Conservation (phyloP, 2,113 vertebrate species). For the Puntigrus tetrazona region DNA sequence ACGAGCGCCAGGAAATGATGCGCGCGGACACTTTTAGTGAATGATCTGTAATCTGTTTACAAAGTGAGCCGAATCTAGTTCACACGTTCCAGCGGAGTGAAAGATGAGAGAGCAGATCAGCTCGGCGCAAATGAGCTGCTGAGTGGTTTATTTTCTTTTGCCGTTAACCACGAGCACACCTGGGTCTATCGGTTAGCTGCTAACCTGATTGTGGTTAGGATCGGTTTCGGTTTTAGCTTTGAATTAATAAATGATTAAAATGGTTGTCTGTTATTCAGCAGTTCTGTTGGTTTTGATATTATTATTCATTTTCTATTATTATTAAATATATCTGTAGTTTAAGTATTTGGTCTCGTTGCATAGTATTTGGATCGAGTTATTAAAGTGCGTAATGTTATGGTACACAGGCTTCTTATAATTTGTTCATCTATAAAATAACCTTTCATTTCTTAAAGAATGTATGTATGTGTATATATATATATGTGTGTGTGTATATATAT, state of each 20-base stretch:
- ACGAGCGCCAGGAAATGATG: not conserved
- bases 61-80: not conserved
- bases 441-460: too few species aligned
- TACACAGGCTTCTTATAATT: too few species aligned
- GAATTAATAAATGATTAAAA: too few species aligned
- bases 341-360: too few species aligned
- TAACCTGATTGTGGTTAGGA: not conserved
- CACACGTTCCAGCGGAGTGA: not conserved
- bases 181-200: not conserved
- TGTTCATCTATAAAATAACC: too few species aligned
- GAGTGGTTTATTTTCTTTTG: too few species aligned
- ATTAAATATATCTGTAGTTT: too few species aligned
- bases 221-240: not conserved
- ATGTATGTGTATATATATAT: too few species aligned
- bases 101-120: not conserved
- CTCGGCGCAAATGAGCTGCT: not conserved
- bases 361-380: too few species aligned
- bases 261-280: too few species aligned
- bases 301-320: not conserved
- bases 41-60: not conserved
- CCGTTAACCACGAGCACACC: not conserved
- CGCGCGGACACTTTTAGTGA: not conserved
- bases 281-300: not conserved
- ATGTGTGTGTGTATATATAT: too few species aligned
- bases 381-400: not conserved